Evolutionary conservation across 1,140 invertebrate genomes (phyloP).

Genomic region (Cydia splendana): DNA sequence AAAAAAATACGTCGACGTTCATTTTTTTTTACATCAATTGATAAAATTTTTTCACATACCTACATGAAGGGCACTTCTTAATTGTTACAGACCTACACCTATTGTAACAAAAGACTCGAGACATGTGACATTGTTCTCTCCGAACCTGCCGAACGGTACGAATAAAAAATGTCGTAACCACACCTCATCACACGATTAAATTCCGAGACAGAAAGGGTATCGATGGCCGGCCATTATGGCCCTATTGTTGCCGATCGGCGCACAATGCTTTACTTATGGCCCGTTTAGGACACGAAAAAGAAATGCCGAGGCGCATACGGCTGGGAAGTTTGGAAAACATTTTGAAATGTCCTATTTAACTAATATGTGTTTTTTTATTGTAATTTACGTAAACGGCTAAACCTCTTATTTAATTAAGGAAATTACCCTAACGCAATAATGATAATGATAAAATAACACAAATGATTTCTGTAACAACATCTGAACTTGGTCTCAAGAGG

Average conservation of each 20-base stretch:
- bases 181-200: slow-evolving; percentile 79
- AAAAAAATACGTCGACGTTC: no score
- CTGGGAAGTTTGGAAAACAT: background rate
- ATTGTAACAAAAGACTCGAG: background rate
- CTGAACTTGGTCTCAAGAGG: no score
- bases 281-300: slow-evolving; percentile 74
- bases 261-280: slow-evolving; percentile 75
- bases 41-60: no score
- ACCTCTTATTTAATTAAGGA: no score
- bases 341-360: no score
- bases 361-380: no score
- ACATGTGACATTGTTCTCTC: slow-evolving; percentile 18
- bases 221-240: slow-evolving; percentile 71
- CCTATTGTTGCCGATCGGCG: slow-evolving; percentile 73
- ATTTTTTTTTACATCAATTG: no score
- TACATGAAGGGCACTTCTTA: background rate
- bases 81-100: background rate
- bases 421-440: no score
- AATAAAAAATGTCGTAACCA: slow-evolving; percentile 70
- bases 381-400: no score
- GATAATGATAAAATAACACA: no score
- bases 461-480: no score
- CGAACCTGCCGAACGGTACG: slow-evolving; percentile 26
- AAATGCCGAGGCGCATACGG: slow-evolving; percentile 63
- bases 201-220: slow-evolving; percentile 73